Evolutionary conservation across 2,888 invertebrate species (phyloP).

Genomic region (Schizotus pectinicornis): DNA sequence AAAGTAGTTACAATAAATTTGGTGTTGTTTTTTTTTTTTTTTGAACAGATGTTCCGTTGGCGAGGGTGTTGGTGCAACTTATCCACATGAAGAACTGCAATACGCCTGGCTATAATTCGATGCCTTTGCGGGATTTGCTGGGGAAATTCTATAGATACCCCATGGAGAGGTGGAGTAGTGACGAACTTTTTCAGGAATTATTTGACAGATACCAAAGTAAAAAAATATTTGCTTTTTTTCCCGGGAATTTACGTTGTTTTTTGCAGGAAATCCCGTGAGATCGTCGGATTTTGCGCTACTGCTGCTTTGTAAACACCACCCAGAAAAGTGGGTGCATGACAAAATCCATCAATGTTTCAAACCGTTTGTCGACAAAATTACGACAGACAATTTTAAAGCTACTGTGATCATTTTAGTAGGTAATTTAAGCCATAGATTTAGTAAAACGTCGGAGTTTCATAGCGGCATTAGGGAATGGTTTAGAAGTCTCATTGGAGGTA

Average conservation of each 20-base stretch:
- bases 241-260: not conserved
- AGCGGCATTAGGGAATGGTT: constrained; percentile 39
- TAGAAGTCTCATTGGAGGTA: constrained; percentile 38
- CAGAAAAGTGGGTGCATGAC: constrained; percentile 53
- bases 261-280: constrained; percentile 44
- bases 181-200: constrained; percentile 48
- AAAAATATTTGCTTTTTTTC: not conserved
- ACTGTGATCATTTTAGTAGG: constrained; percentile 44
- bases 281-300: constrained; percentile 46
- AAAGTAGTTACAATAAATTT: not conserved
- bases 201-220: constrained; percentile 53
- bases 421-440: constrained; percentile 41
- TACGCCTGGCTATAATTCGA: constrained; percentile 47
- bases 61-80: constrained; percentile 55
- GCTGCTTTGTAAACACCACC: constrained; percentile 56
- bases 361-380: constrained; percentile 42
- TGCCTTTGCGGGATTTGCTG: constrained; percentile 51
- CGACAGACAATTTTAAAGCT: constrained; percentile 45
- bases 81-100: constrained; percentile 46
- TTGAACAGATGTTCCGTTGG: constrained; percentile 52
- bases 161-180: constrained; percentile 41
- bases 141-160: constrained; percentile 56
- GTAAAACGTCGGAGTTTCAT: constrained; percentile 25
- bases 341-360: constrained; percentile 51
- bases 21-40: constrained; percentile 24